Conservation (phyloP, 2,113 vertebrate species). For the Pterocles orientalis region DNA sequence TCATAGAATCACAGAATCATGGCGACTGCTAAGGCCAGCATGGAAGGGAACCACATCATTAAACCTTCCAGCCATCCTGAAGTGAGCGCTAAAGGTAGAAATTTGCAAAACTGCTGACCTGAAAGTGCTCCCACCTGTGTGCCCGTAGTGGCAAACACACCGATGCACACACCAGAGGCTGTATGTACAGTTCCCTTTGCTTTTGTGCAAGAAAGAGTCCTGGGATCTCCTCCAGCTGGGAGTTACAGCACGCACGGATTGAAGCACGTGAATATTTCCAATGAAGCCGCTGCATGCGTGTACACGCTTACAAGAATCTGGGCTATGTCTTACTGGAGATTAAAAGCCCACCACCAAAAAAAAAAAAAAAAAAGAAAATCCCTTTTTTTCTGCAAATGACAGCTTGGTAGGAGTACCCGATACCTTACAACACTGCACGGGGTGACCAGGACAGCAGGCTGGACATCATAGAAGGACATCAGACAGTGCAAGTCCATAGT, state of each 20-base stretch:
- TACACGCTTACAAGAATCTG: background rate
- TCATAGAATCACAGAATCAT: too few relatives aligned
- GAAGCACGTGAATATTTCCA: background rate
- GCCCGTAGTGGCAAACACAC: background rate
- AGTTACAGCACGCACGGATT: background rate
- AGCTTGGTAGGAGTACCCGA: rapidly evolving
- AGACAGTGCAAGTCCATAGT: background rate
- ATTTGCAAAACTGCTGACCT: background rate
- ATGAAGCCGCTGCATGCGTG: background rate
- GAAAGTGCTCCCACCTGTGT: background rate
- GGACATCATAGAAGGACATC: background rate
- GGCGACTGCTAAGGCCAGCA: rapidly evolving
- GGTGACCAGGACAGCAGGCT: background rate
- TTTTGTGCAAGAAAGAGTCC: background rate
- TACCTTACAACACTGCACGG: rapidly evolving
- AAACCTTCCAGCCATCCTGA: rapidly evolving
- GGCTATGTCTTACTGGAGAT: background rate
- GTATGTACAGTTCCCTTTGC: background rate
- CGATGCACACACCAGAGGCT: rapidly evolving
- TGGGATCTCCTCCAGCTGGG: background rate
- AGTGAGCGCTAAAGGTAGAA: rapidly evolving
- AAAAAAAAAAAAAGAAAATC: background rate
- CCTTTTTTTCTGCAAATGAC: background rate
- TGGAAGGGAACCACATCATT: background rate
- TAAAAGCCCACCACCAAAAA: background rate